Evolutionary conservation across 2,797 vertebrate species (phyloP), one percentile per base, ranked within the genome.

Genomic region (Holocentrus rufus): DNA sequence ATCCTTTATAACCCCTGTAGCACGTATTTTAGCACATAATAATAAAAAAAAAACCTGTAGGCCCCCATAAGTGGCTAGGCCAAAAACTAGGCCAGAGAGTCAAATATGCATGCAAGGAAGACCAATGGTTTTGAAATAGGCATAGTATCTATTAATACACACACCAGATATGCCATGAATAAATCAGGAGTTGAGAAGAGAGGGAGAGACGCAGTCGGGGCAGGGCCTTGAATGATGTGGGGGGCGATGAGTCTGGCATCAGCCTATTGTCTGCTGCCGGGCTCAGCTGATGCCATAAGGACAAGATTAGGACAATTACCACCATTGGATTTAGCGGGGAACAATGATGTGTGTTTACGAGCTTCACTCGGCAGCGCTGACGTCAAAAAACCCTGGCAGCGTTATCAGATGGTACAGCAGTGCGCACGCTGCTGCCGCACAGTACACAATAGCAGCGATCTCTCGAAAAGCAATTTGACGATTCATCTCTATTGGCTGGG

Each of bases 91-190:
- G 55, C 72, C 80, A 69, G 47, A 65, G 64, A 74, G 81, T 81
- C 71, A 76, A 73, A 83, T 74, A 80, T 83, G 72, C 74, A 76
- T 70, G 76, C 83, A 74, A 64, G 54, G 44, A 69, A 50, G 52
- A 69, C 58, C 58, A 74, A 86, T 65, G 67, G 65, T 53, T 79
- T 61, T 80, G 56, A 69, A 77, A 77, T 65, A 84, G 67, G 49
- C 68, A 69, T 39, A 25, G 67, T 71, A 27, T 85, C 84, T 91
- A 89, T 86, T 85, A 89, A 88, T 87, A 87, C 69, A 84, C 71
- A 66, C 72, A 70, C 11, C 47, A 83, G 73, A 87, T 82, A 77
- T 15, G 18, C 13, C 77, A 85, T 89, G 81, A 88, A 89, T 90
- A 85, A 89, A 87, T 87, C 58, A 89, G 20, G 54, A 79, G 9